Percentiles rank a stretch among this genome's conserved stretches.
Evolutionary conservation across 1,140 invertebrate genomes (phyloP).

Genomic region (Sipha flava): DNA sequence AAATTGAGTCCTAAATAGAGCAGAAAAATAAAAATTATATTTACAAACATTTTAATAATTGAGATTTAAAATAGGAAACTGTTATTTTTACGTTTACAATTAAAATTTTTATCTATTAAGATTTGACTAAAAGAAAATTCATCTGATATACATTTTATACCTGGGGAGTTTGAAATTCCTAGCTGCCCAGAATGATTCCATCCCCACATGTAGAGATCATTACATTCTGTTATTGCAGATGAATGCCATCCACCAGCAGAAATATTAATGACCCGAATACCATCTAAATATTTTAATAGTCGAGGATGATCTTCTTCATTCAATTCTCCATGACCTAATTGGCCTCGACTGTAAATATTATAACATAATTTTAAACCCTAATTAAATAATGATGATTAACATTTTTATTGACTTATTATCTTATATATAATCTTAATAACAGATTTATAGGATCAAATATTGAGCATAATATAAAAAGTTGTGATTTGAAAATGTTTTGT

Average conservation of each 20-base stretch:
- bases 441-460: too few species aligned
- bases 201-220: slow-evolving; percentile 70
- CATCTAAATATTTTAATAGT: slow-evolving; percentile 61
- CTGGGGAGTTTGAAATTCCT: slow-evolving; percentile 49
- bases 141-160: slow-evolving; percentile 8
- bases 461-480: too few species aligned
- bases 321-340: slow-evolving; percentile 67
- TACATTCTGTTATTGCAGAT: slow-evolving; percentile 56
- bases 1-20: not conserved
- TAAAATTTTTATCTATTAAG: too few species aligned
- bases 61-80: not conserved
- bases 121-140: not conserved
- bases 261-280: slow-evolving; percentile 57
- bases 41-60: not conserved
- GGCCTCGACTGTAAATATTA: slow-evolving; percentile 57
- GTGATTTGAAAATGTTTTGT: too few species aligned
- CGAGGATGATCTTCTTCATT: slow-evolving; percentile 53
- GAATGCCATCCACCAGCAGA: slow-evolving; percentile 79
- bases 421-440: too few species aligned
- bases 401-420: too few species aligned
- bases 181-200: slow-evolving; percentile 78
- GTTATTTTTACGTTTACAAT: too few species aligned
- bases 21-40: not conserved
- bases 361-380: slow-evolving; percentile 27
- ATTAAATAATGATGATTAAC: too few species aligned